Conservation (phyloP, 2,888 invertebrate genomes). For the Gortyna flavago region DNA sequence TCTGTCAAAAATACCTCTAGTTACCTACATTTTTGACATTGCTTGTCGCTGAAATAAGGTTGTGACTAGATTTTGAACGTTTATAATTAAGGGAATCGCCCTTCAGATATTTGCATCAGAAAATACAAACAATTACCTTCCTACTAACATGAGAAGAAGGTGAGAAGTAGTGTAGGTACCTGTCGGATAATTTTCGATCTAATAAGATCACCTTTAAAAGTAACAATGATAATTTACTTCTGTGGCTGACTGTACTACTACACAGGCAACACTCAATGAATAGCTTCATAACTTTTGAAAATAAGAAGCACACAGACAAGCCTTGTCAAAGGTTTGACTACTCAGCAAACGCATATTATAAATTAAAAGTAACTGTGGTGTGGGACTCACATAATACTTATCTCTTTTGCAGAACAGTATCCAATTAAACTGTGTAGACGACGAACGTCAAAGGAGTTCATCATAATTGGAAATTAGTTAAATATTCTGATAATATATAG, state of each 20-base stretch:
- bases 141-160: no score
- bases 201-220: neutral
- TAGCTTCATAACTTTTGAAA: neutral
- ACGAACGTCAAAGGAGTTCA: constrained; percentile 35
- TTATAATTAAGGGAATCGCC: no score
- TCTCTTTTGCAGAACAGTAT: constrained; percentile 9
- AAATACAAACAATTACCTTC: no score
- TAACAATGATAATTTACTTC: neutral
- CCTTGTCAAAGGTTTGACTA: neutral
- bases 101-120: no score
- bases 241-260: neutral
- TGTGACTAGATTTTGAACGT: no score
- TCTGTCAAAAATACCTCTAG: neutral
- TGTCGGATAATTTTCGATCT: neutral
- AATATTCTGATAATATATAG: constrained; percentile 36
- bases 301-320: neutral
- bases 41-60: neutral
- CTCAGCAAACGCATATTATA: neutral
- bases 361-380: neutral
- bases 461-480: constrained; percentile 43
- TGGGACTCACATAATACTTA: neutral
- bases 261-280: no score
- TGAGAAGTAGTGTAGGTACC: neutral
- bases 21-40: neutral
- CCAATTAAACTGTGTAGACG: constrained; percentile 39